Evolutionary conservation across 2,113 vertebrate genomes (phyloP), one percentile per base, ranked within the genome.

Genomic region (Jaculus jaculus): DNA sequence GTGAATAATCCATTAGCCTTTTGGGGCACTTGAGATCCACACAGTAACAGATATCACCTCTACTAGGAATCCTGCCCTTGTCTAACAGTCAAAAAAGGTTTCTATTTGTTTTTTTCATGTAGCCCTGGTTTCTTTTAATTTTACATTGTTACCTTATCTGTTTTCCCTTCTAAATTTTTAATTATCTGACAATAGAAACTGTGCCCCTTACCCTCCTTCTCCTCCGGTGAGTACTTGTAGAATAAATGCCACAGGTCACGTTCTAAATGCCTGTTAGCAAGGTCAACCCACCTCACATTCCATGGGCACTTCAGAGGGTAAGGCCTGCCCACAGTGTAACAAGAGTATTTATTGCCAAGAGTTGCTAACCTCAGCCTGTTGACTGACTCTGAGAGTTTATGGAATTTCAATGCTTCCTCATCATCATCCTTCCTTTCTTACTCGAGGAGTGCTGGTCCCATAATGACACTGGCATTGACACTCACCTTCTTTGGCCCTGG

Each of bases 231-330:
- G 37, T 84, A 42, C 39, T 68, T 68, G 37, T 34, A 63, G 80
- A 86, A 37, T 61, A 34, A 85, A 84, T 58, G 69, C 39, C 69
- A 42, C 11, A 47, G 94, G 84, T 93, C 60, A 78, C 74, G 88
- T 94, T 95, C 91, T 84, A 42, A 91, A 87, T 94, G 93, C 81
- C 42, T 92, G 89, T 75, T 5, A 73, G 63, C 17, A 51, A 84
- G 90, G 90, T 93, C 92, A 94, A 17, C 30, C 51, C 84, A 66
- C 72, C 82, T 87, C 72, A 32, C 90, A 95, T 96, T 96, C 96
- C 79, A 75, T 0, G 71, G 87, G 68, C 80, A 61, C 73, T 90
- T 15, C 60, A 68, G 91, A 94, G 58, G 75, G 66, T 72, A 91
- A 28, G 54, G 37, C 32, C 42, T 39, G 71, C 34, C 84, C 63